phyloP scores from a whole-genome alignment of 2,888 invertebrate genomes.

The Gnatocerus cornutus region DNA sequence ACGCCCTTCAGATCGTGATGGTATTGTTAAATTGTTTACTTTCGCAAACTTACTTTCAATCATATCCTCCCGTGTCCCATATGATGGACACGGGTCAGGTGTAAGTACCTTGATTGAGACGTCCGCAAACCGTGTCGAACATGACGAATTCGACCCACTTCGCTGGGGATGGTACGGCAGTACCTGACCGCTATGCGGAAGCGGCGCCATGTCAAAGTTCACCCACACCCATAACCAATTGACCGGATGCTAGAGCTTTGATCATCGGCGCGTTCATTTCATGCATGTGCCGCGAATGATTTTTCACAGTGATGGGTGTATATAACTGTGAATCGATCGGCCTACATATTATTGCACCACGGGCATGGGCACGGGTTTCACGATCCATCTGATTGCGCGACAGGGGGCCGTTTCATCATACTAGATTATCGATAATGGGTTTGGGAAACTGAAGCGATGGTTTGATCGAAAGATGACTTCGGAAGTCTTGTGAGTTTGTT shows the following conservation, averaged over 20 bases:
- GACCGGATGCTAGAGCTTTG: conserved; percentile 63
- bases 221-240: conserved; percentile 67
- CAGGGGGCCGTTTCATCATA: conserved; percentile 15
- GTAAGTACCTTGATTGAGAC: conserved; percentile 19
- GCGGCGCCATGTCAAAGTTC: conserved; percentile 66
- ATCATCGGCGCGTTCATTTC: conserved; percentile 40
- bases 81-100: conserved; percentile 33
- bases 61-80: conserved; percentile 50
- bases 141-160: conserved; percentile 58
- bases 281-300: conserved; percentile 29
- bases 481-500: conserved; percentile 13
- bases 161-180: conserved; percentile 52
- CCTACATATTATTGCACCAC: conserved; percentile 44
- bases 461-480: not conserved
- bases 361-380: conserved; percentile 17
- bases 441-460: conserved; percentile 8
- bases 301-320: conserved; percentile 28
- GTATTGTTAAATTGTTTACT: conserved; percentile 65
- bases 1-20: conserved; percentile 64
- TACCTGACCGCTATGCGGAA: conserved; percentile 66
- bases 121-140: conserved; percentile 14
- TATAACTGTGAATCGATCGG: conserved; percentile 44
- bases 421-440: conserved; percentile 18
- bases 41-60: conserved; percentile 64
- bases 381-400: conserved; percentile 13